phyloP scores from a whole-genome alignment of 2,888 invertebrate species.

The Drymonia ruficornis region DNA sequence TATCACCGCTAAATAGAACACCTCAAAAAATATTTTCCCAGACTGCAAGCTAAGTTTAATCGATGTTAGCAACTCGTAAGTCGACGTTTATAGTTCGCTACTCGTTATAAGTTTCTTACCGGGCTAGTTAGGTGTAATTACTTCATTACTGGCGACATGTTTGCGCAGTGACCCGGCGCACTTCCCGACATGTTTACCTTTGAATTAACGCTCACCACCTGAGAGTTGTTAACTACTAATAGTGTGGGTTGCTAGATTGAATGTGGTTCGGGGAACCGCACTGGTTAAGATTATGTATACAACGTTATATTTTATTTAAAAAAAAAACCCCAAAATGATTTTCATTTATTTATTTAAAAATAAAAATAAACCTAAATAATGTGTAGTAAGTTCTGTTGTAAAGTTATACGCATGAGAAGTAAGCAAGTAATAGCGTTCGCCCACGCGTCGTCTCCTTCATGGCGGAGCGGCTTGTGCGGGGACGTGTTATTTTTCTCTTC shows the following conservation, averaged over 20 bases:
- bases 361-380: no score
- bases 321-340: no score
- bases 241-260: background rate
- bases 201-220: conserved; percentile 11
- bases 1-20: no score
- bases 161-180: conserved; percentile 21
- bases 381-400: no score
- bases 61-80: conserved; percentile 31
- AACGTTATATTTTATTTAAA: no score
- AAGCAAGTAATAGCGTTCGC: no score
- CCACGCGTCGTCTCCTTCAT: no score
- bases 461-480: no score
- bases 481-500: no score
- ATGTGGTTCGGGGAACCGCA: background rate
- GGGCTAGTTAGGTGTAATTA: conserved; percentile 31
- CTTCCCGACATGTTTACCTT: conserved; percentile 14
- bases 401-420: no score
- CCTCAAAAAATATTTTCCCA: background rate
- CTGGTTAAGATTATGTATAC: background rate
- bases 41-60: conserved; percentile 33
- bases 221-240: conserved; percentile 14
- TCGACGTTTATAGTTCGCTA: conserved; percentile 21
- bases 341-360: no score
- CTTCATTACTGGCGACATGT: conserved; percentile 37
- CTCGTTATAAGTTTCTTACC: conserved; percentile 36